A percentile compares a stretch with the other conserved stretches of the same genome.
Conservation (phyloP, 2,113 vertebrate genomes). For the Neodontobutis hainanensis region DNA sequence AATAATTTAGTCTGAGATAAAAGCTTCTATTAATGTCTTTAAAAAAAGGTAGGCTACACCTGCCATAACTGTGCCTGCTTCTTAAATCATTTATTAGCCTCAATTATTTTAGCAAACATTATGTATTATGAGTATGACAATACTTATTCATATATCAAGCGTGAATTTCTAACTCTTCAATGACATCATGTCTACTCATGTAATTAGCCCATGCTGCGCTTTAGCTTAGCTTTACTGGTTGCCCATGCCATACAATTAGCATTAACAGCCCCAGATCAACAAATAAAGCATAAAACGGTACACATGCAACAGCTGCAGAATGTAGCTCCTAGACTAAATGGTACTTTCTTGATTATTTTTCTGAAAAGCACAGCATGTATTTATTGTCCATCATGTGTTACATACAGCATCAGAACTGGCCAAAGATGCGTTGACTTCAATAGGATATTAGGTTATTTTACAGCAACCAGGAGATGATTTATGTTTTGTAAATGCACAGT, state of each 20-base stretch:
- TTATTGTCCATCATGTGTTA: not conserved
- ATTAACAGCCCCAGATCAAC: conserved; percentile 5
- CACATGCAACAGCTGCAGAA: conserved; percentile 39
- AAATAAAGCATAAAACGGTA: conserved; percentile 34
- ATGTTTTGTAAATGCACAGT: not conserved
- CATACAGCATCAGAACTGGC: not conserved
- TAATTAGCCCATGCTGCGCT: conserved; percentile 59
- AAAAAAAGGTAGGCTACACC: not conserved
- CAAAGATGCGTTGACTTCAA: not conserved
- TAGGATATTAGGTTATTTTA: not conserved
- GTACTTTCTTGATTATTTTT: not conserved
- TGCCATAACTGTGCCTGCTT: not conserved
- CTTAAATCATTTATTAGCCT: not conserved
- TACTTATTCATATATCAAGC: not conserved
- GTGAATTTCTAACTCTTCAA: conserved; percentile 6
- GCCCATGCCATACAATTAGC: conserved; percentile 49
- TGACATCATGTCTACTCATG: conserved; percentile 43
- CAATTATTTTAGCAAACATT: not conserved
- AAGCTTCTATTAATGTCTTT: not conserved
- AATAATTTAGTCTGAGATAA: not conserved
- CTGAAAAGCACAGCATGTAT: not conserved
- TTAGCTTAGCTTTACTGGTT: conserved; percentile 57
- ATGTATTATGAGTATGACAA: not conserved
- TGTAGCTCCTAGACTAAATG: not conserved
- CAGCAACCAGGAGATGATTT: not conserved